phyloP scores from a whole-genome alignment of 2,888 invertebrate species.

The Nomada flava region DNA sequence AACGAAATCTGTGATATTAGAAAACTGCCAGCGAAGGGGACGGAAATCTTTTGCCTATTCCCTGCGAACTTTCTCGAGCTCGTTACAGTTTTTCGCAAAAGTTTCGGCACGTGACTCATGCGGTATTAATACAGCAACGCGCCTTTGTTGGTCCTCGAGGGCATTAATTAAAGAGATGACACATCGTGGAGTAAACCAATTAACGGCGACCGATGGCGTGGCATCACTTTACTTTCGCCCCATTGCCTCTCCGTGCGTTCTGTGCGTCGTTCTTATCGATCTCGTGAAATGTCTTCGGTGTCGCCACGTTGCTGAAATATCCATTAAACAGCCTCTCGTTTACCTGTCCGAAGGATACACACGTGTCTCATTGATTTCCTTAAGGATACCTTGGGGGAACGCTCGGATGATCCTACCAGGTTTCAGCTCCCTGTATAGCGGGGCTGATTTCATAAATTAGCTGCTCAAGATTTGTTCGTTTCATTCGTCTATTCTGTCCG shows the following conservation, averaged over 20 bases:
- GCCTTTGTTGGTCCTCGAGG: constrained; percentile 62
- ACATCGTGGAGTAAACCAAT: constrained; percentile 62
- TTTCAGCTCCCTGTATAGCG: too few species aligned
- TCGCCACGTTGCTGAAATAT: not conserved
- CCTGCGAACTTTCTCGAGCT: too few species aligned
- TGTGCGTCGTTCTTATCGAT: constrained; percentile 19
- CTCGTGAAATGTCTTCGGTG: not conserved
- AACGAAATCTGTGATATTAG: not conserved
- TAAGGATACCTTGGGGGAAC: not conserved
- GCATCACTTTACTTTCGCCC: constrained; percentile 36
- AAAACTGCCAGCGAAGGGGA: not conserved
- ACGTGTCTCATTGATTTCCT: not conserved
- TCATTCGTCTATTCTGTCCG: too few species aligned
- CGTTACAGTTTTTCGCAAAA: not conserved
- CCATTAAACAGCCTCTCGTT: not conserved
- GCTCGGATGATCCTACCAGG: too few species aligned
- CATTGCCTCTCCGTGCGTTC: constrained; percentile 9
- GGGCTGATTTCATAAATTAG: too few species aligned
- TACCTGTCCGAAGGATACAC: not conserved
- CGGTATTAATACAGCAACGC: constrained; percentile 47
- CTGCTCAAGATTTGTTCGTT: too few species aligned
- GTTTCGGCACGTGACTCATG: constrained; percentile 47
- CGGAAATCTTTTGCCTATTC: not conserved
- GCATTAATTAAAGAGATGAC: constrained; percentile 66
- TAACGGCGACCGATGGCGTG: constrained; percentile 54